phyloP scores from a whole-genome alignment of 2,797 vertebrate genomes.

The Lateolabrax maculatus region DNA sequence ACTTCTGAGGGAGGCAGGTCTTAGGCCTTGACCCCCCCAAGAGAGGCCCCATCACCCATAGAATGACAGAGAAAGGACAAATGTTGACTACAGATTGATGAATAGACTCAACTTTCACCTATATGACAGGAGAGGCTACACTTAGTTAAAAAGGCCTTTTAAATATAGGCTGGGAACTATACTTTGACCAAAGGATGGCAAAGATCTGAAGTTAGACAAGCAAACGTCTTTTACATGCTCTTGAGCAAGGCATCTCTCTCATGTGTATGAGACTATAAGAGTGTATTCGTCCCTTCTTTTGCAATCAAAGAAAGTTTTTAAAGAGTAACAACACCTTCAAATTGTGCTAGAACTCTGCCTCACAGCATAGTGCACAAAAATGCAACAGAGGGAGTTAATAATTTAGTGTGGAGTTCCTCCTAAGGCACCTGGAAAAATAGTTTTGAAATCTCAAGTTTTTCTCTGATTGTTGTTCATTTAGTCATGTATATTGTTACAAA shows the following conservation, averaged over 20 bases:
- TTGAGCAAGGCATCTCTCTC: neutral
- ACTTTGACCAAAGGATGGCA: slow-evolving; percentile 15
- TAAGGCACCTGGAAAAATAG: neutral
- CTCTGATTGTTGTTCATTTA: too few species aligned
- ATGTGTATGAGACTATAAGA: neutral
- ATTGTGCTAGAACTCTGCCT: neutral
- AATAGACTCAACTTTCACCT: slow-evolving; percentile 38
- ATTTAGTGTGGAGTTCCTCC: neutral
- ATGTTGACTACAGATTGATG: slow-evolving; percentile 31
- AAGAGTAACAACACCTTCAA: neutral
- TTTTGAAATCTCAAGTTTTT: too few species aligned
- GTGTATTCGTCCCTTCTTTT: neutral
- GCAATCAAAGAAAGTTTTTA: neutral
- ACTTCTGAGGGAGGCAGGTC: slow-evolving; percentile 52
- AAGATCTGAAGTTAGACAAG: slow-evolving; percentile 10
- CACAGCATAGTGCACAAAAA: neutral
- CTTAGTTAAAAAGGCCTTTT: slow-evolving; percentile 6
- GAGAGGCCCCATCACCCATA: slow-evolving; percentile 46
- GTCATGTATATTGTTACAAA: too few species aligned
- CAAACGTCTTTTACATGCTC: slow-evolving; percentile 3
- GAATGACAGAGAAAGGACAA: slow-evolving; percentile 50
- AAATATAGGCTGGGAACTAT: slow-evolving; percentile 13
- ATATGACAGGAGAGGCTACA: slow-evolving; percentile 25
- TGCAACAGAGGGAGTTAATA: neutral
- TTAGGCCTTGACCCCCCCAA: slow-evolving; percentile 33